Percentiles rank a stretch among this genome's conserved stretches.
Evolutionary conservation across 2,113 vertebrate genomes (phyloP).

Genomic region (Percopsis transmontana): DNA sequence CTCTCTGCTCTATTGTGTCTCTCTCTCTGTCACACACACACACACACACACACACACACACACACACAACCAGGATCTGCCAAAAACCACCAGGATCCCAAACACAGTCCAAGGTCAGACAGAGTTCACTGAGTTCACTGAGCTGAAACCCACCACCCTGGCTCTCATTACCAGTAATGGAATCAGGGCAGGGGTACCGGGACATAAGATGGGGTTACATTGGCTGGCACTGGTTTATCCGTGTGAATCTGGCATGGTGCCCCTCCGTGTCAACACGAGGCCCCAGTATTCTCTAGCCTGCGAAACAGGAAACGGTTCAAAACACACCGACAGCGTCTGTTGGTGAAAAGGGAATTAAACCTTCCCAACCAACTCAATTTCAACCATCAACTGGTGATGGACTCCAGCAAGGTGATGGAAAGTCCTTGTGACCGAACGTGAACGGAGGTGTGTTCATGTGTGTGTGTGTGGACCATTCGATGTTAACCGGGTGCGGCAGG

Average conservation of each 20-base stretch:
- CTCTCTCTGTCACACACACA: constrained; percentile 9
- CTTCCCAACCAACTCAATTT: constrained; percentile 27
- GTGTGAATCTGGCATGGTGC: constrained; percentile 25
- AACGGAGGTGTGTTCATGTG: neutral
- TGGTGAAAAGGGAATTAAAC: constrained; percentile 20
- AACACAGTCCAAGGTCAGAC: constrained; percentile 70
- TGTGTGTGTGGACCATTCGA: constrained; percentile 4
- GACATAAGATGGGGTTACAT: constrained; percentile 55
- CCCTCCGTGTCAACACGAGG: constrained; percentile 2
- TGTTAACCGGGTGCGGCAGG: constrained; percentile 13
- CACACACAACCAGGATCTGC: constrained; percentile 22
- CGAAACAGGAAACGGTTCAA: constrained; percentile 33
- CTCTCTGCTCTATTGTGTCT: neutral
- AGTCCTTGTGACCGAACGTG: too few species aligned
- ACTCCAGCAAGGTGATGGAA: neutral
- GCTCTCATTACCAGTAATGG: constrained; percentile 56
- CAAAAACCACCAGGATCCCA: constrained; percentile 57
- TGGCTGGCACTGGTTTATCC: constrained; percentile 50
- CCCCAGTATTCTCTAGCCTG: constrained; percentile 1
- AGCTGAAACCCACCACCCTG: constrained; percentile 51
- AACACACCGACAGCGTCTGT: constrained; percentile 20
- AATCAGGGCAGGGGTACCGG: constrained; percentile 38
- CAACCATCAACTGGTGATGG: neutral
- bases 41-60: constrained; percentile 30
- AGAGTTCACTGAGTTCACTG: constrained; percentile 48